These are phyloP conservation scores for Heliconius sara DNA, from an alignment of 2,888 invertebrate species.

Conservation along the genomic window DNA sequence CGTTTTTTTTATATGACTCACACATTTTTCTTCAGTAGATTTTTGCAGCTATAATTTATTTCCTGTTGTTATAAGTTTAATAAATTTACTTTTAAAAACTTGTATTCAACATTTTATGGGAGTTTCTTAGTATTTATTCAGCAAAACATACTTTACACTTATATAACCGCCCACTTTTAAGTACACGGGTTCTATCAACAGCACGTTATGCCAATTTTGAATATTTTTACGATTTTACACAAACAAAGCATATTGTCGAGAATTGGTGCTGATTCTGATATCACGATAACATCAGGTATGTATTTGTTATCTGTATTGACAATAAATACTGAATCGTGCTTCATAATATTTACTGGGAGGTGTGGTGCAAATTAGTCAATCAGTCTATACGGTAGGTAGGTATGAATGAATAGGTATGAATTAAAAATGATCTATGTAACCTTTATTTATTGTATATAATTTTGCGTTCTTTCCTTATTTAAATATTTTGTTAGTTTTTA, in stretches of 20 bases:
- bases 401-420: too few species aligned
- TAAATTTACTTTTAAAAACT: not conserved
- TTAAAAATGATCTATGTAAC: not conserved
- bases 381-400: conserved; percentile 44
- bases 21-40: too few species aligned
- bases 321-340: conserved; percentile 67
- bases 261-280: conserved; percentile 64
- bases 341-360: conserved; percentile 59
- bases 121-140: not conserved
- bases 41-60: too few species aligned
- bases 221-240: conserved; percentile 39
- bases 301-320: conserved; percentile 57
- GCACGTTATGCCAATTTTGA: conserved; percentile 14
- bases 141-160: not conserved
- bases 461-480: not conserved
- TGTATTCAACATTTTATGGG: not conserved
- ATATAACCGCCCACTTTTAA: conserved; percentile 26
- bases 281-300: conserved; percentile 67
- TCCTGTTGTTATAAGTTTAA: too few species aligned
- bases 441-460: not conserved
- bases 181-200: not conserved
- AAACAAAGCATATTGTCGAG: conserved; percentile 32
- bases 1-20: too few species aligned
- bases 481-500: too few species aligned
- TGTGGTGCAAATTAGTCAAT: conserved; percentile 62